Evolutionary conservation across 1,140 invertebrate species (phyloP).

Genomic region (Bicyclus anynana): DNA sequence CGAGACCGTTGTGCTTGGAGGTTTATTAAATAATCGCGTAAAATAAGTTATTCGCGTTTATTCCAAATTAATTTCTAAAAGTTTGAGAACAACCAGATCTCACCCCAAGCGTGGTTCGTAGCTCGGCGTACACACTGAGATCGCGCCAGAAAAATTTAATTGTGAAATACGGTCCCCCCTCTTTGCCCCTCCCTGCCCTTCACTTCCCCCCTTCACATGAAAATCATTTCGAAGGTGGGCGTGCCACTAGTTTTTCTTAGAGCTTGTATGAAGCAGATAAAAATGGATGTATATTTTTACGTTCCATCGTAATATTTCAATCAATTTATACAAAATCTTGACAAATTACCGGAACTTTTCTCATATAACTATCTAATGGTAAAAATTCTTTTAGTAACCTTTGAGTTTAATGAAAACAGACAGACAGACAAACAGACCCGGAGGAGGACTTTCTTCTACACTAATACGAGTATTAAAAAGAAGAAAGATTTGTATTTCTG

Average conservation of each 20-base stretch:
- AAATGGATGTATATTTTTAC: slow-evolving; percentile 10
- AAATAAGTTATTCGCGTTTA: background rate
- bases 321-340: no score
- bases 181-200: slow-evolving; percentile 15
- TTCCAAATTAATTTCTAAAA: background rate
- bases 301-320: no score
- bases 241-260: slow-evolving; percentile 35
- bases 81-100: slow-evolving; percentile 38
- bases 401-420: no score
- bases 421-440: no score
- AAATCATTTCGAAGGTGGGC: slow-evolving; percentile 41
- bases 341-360: no score
- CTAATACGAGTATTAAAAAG: no score
- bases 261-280: slow-evolving; percentile 19
- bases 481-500: no score
- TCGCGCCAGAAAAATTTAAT: slow-evolving; percentile 74
- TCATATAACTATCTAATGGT: no score
- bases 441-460: no score
- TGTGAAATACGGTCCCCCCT: slow-evolving; percentile 63
- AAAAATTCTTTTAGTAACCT: no score
- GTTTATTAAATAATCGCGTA: no score
- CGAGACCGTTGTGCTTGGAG: no score
- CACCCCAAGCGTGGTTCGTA: slow-evolving; percentile 56
- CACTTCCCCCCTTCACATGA: slow-evolving; percentile 13
- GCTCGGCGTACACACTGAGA: slow-evolving; percentile 62